phyloP scores from a whole-genome alignment of 2,113 vertebrate genomes.

The Bos taurus region ARS-UCD2.0 NC_037351.1:21486501-21487000 shows the following conservation, averaged over 20 bases:
- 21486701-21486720: not conserved
- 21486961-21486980: not conserved
- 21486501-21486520: not conserved
- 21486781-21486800: not conserved
- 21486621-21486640: conserved; percentile 17
- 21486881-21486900: not conserved
- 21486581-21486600: not conserved
- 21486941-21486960: not conserved
- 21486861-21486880: not conserved
- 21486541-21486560: not conserved
- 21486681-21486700: not conserved
- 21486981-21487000: not conserved
- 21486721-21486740: not conserved
- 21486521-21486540: not conserved
- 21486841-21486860: not conserved
- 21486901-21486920: not conserved
- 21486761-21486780: not conserved
- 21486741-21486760: not conserved
- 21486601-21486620: not conserved
- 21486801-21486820: not conserved
- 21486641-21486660: not conserved
- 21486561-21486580: not conserved
- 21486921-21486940: not conserved
- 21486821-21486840: not conserved
- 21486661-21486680: not conserved